A percentile compares a stretch with the other conserved stretches of the same genome.
Conservation (phyloP, 92 coral and sea anemone species). For the Paramuricea clavata region DNA sequence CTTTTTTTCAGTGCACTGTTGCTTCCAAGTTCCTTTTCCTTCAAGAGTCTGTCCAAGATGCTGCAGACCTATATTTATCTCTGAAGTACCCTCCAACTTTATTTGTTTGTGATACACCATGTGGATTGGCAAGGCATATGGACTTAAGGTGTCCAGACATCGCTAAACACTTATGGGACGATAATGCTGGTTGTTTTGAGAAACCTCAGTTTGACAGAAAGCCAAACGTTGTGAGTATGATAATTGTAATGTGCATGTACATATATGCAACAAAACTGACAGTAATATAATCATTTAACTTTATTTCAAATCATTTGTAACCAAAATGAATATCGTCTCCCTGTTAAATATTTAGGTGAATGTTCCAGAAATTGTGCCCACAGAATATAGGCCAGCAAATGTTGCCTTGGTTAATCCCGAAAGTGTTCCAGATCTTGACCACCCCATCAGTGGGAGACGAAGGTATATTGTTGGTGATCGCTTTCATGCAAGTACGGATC, state of each 20-base stretch:
- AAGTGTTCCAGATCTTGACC: not conserved
- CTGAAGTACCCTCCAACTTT: conserved; percentile 41
- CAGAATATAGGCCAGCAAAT: not conserved
- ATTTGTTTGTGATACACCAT: conserved; percentile 66
- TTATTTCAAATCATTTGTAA: no score
- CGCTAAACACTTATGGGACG: conserved; percentile 27
- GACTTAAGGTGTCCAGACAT: conserved; percentile 49
- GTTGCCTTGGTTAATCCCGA: not conserved
- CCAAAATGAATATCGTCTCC: no score
- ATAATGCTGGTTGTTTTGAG: conserved; percentile 57
- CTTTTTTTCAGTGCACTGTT: conserved; percentile 62
- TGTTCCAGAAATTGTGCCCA: not conserved
- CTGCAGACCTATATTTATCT: conserved; percentile 67
- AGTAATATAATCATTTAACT: no score
- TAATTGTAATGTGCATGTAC: not conserved
- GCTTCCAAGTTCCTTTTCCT: conserved; percentile 61
- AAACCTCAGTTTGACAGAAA: conserved; percentile 41
- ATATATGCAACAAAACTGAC: not conserved
- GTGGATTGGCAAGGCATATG: conserved; percentile 70
- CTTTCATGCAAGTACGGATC: conserved; percentile 42
- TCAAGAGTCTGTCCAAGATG: conserved; percentile 60
- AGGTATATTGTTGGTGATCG: conserved; percentile 51
- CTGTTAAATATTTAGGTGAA: not conserved
- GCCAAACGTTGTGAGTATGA: conserved; percentile 22
- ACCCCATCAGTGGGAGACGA: conserved; percentile 15